phyloP scores from a whole-genome alignment of 2,113 vertebrate species.

The Chlamydotis undulata region DNA sequence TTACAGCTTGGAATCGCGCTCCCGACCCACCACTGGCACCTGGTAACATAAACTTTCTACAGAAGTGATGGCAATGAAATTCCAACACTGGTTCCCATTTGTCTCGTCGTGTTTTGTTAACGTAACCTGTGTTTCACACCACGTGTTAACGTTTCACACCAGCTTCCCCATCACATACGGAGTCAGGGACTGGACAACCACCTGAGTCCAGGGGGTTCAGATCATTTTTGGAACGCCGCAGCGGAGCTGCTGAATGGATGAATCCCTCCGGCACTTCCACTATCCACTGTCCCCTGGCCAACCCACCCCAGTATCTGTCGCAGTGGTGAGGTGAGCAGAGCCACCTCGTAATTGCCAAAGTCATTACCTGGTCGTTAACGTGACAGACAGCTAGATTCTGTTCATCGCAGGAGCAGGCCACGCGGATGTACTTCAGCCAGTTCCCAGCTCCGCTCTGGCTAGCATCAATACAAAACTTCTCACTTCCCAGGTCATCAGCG shows the following conservation, averaged over 20 bases:
- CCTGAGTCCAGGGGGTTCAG: not conserved
- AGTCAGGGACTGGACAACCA: not conserved
- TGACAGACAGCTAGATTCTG: constrained; percentile 91
- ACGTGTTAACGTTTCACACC: not conserved
- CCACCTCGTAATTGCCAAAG: fast-evolving
- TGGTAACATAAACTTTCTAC: not conserved
- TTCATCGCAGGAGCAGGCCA: constrained; percentile 85
- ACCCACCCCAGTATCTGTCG: not conserved
- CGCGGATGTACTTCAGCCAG: constrained; percentile 95
- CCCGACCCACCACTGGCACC: not conserved
- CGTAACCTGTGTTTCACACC: not conserved
- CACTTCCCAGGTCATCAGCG: constrained; percentile 85
- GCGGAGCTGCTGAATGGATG: not conserved
- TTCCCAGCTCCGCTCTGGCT: constrained; percentile 77
- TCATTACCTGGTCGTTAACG: constrained; percentile 88
- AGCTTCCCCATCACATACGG: not conserved
- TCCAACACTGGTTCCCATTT: not conserved
- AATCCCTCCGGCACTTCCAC: fast-evolving
- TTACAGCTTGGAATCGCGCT: not conserved
- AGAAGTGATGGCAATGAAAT: not conserved
- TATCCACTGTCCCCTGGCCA: fast-evolving
- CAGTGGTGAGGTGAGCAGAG: not conserved
- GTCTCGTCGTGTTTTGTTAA: not conserved
- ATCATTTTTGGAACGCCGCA: fast-evolving
- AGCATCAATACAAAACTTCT: constrained; percentile 86